Conservation (phyloP, 2,888 invertebrate species). For the Cylloceria caligata region DNA sequence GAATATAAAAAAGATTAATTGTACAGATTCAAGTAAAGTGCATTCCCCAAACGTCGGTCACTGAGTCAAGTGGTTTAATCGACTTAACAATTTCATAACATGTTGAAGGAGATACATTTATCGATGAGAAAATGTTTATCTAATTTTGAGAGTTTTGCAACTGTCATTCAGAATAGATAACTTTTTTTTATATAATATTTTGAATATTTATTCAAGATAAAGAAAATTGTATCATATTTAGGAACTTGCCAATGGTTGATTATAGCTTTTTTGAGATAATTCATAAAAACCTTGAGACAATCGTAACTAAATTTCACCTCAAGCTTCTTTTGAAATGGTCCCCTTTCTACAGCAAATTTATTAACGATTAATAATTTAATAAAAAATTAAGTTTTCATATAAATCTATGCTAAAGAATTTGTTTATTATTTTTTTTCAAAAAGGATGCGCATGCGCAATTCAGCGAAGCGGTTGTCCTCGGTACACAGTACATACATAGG, state of each 20-base stretch:
- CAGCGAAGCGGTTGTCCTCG: background rate
- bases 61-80: no score
- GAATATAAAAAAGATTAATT: background rate
- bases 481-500: background rate
- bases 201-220: background rate
- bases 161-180: background rate
- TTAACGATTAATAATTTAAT: background rate
- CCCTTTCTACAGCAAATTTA: background rate
- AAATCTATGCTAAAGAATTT: background rate
- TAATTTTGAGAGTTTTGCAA: background rate
- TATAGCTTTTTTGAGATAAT: no score
- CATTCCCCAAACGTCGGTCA: no score
- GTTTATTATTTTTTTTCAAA: constrained; percentile 16
- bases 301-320: no score
- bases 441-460: constrained; percentile 21
- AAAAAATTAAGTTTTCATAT: background rate
- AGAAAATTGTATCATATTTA: no score
- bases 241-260: no score
- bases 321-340: no score
- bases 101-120: no score
- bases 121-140: no score
- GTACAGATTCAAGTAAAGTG: background rate
- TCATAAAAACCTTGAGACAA: no score
- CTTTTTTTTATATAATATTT: background rate
- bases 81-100: no score